phyloP scores from a whole-genome alignment of 2,113 vertebrate species.

The Podarcis cretensis region DNA sequence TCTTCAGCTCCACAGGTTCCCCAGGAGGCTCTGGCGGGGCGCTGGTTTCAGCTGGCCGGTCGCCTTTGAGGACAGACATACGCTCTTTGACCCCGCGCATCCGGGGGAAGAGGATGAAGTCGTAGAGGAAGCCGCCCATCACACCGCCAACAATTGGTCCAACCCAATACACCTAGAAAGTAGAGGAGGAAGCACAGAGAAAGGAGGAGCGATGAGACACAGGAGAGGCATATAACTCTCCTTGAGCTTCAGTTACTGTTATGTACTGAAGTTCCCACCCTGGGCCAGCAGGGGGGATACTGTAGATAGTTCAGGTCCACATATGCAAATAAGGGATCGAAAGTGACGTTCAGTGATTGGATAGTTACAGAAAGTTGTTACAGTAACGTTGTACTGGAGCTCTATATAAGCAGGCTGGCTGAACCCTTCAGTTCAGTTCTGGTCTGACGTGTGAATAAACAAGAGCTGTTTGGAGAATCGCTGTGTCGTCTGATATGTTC shows the following conservation, averaged over 20 bases:
- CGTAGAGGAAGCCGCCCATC: conserved; percentile 87
- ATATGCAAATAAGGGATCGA: too few relatives aligned
- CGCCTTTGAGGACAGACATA: conserved; percentile 89
- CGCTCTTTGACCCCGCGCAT: conserved; percentile 88
- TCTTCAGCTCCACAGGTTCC: conserved; percentile 91
- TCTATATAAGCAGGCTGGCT: too few relatives aligned
- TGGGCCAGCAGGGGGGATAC: too few relatives aligned
- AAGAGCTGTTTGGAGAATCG: too few relatives aligned
- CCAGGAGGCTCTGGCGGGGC: conserved; percentile 82
- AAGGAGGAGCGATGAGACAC: background rate
- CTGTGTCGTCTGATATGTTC: too few relatives aligned
- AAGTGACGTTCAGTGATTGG: too few relatives aligned
- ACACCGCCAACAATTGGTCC: conserved; percentile 90
- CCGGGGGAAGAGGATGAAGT: conserved; percentile 91
- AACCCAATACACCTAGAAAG: conserved; percentile 90
- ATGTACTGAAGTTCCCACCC: too few relatives aligned
- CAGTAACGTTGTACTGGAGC: too few relatives aligned
- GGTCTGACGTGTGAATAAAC: too few relatives aligned
- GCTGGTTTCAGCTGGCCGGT: conserved; percentile 77
- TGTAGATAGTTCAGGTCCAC: too few relatives aligned
- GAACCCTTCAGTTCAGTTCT: too few relatives aligned
- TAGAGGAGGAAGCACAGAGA: conserved; percentile 40
- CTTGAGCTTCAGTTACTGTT: background rate
- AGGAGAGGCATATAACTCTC: background rate
- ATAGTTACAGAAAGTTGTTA: too few relatives aligned